Evolutionary conservation across 2,113 vertebrate species (phyloP).

Genomic region (Zootoca vivipara): DNA sequence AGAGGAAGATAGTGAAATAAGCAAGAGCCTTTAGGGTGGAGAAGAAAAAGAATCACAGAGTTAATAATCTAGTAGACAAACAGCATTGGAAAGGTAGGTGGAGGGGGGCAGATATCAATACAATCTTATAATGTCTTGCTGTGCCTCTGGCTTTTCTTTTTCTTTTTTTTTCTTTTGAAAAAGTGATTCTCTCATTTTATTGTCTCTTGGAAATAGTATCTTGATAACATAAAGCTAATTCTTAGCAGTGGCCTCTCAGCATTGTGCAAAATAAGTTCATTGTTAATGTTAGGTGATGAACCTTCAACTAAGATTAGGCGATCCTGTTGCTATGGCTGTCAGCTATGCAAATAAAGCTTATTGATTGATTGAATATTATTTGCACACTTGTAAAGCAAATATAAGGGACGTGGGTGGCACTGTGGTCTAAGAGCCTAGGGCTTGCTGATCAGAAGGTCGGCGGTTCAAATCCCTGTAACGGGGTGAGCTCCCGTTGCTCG

Average conservation of each 20-base stretch:
- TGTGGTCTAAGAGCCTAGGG: no score
- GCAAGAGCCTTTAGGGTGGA: neutral
- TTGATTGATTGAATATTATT: neutral
- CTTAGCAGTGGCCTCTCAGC: neutral
- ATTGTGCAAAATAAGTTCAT: neutral
- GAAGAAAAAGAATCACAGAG: slow-evolving; percentile 21
- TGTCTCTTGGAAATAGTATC: neutral
- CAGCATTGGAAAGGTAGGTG: neutral
- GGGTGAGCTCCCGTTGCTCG: no score
- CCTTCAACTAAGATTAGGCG: neutral
- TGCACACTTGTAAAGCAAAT: neutral
- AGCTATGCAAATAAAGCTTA: no score
- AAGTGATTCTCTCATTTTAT: neutral
- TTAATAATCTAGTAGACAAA: slow-evolving; percentile 25
- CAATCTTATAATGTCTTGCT: neutral
- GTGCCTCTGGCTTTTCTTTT: neutral
- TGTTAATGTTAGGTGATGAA: neutral
- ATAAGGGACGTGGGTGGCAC: no score
- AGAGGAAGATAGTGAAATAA: slow-evolving; percentile 39
- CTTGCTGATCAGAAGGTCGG: no score
- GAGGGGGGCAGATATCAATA: neutral
- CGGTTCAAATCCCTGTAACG: no score
- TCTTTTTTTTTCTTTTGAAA: neutral
- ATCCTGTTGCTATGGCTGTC: no score
- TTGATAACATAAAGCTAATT: neutral